Evolutionary conservation across 37 sponge, comb jelly and placozoan genomes (phyloP).

Genomic region (Oscarella lobularis): DNA sequence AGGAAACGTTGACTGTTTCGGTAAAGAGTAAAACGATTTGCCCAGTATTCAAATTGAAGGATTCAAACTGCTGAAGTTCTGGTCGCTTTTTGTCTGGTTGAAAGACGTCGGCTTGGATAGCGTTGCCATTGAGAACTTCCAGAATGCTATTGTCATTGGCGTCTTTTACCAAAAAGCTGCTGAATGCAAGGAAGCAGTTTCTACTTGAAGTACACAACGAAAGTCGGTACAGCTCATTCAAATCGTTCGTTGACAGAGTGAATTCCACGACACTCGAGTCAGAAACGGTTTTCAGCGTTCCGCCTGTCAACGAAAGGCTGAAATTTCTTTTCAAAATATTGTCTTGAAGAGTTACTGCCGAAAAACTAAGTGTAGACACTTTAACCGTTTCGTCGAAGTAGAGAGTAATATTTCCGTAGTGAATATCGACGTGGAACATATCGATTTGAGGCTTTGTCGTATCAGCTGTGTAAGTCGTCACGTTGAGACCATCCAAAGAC

Average conservation of each 20-base stretch:
- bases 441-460: slow-evolving; percentile 18
- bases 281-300: slow-evolving; percentile 5
- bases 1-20: slow-evolving; percentile 9
- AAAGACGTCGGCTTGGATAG: slow-evolving; percentile 23
- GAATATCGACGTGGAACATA: slow-evolving; percentile 37
- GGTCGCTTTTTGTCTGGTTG: slow-evolving; percentile 19
- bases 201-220: slow-evolving; percentile 35
- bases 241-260: slow-evolving; percentile 18
- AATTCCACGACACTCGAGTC: slow-evolving; percentile 19
- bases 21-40: slow-evolving; percentile 6
- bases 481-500: slow-evolving; percentile 22
- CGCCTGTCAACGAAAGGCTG: slow-evolving; percentile 22
- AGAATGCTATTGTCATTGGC: slow-evolving; percentile 37
- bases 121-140: slow-evolving; percentile 7
- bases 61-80: slow-evolving; percentile 2
- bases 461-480: slow-evolving; percentile 23
- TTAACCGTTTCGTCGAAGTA: slow-evolving; percentile 67
- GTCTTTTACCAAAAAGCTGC: slow-evolving; percentile 14
- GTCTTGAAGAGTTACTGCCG: slow-evolving; percentile 18
- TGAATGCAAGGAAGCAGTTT: slow-evolving; percentile 38
- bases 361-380: slow-evolving; percentile 21
- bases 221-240: slow-evolving; percentile 45
- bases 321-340: neutral
- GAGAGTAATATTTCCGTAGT: slow-evolving; percentile 52
- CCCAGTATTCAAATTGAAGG: slow-evolving; percentile 8